Evolutionary conservation across 2,113 vertebrate genomes (phyloP).

Genomic region (crab-eating macaque (Macaca fascicularis)): DNA sequence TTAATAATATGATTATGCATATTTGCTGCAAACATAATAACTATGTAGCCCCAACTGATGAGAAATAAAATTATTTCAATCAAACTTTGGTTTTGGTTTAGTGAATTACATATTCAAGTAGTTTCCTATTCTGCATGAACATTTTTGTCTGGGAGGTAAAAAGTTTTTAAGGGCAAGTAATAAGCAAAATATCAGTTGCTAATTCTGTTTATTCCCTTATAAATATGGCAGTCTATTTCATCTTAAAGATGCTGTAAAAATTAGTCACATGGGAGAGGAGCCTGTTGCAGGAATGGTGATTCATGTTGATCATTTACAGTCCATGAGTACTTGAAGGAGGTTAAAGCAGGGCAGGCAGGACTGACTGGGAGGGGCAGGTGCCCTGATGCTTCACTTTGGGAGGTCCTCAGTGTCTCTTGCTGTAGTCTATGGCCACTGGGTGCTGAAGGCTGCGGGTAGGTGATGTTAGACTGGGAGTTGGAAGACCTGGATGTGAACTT

Average conservation of each 20-base stretch:
- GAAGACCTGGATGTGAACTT: background rate
- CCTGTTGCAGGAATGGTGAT: background rate
- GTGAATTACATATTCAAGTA: background rate
- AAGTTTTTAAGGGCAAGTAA: background rate
- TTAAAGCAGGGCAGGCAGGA: background rate
- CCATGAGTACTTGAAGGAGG: fast-evolving
- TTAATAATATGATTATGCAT: background rate
- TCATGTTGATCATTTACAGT: background rate
- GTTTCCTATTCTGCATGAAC: background rate
- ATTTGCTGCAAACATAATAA: background rate
- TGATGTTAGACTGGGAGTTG: background rate
- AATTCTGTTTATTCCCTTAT: background rate
- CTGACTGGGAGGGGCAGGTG: background rate
- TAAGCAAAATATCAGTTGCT: background rate
- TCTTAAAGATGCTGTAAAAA: background rate
- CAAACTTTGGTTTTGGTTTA: background rate
- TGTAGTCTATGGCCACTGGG: background rate
- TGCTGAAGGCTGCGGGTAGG: background rate
- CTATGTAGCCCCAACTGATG: background rate
- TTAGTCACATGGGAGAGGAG: background rate
- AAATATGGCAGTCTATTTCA: background rate
- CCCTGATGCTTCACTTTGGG: background rate
- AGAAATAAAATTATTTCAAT: background rate
- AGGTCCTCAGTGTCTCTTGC: fast-evolving
- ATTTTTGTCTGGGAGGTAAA: background rate